Evolutionary conservation across 2,888 invertebrate genomes (phyloP).

Genomic region (Drosophila multiciliata): DNA sequence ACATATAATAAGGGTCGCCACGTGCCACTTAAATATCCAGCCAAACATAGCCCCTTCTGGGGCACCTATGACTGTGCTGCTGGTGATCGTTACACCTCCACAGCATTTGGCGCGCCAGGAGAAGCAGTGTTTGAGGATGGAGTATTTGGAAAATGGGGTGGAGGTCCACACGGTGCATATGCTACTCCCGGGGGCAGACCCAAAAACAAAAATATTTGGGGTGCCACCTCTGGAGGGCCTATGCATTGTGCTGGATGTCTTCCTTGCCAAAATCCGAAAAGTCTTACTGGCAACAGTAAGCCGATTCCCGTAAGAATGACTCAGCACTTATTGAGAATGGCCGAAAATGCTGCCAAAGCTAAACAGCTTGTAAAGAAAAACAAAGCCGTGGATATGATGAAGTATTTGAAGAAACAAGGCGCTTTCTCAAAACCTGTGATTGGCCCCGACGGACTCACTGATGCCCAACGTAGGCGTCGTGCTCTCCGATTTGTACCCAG

Average conservation of each 20-base stretch:
- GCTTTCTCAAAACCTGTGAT: background rate
- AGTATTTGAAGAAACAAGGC: background rate
- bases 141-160: conserved; percentile 44
- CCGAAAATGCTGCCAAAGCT: background rate
- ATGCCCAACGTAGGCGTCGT: conserved; percentile 42
- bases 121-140: conserved; percentile 62
- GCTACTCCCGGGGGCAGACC: background rate
- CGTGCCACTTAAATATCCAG: conserved; percentile 51
- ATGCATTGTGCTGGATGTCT: conserved; percentile 19
- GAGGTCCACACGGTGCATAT: conserved; percentile 46
- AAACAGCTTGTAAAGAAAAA: background rate
- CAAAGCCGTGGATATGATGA: conserved; percentile 1
- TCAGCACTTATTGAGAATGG: background rate
- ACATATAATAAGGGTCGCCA: conserved; percentile 86
- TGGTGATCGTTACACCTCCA: conserved; percentile 57
- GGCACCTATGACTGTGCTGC: conserved; percentile 72
- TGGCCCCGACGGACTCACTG: conserved; percentile 50
- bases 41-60: conserved; percentile 57
- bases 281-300: background rate
- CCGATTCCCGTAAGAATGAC: conserved; percentile 13
- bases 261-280: background rate
- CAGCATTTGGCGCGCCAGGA: conserved; percentile 39
- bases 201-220: conserved; percentile 6
- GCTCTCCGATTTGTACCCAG: conserved; percentile 47
- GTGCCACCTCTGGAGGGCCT: conserved; percentile 4